Base-by-base conservation (phyloP, 2,888 invertebrate species). In the Conistra vaccinii region DNA sequence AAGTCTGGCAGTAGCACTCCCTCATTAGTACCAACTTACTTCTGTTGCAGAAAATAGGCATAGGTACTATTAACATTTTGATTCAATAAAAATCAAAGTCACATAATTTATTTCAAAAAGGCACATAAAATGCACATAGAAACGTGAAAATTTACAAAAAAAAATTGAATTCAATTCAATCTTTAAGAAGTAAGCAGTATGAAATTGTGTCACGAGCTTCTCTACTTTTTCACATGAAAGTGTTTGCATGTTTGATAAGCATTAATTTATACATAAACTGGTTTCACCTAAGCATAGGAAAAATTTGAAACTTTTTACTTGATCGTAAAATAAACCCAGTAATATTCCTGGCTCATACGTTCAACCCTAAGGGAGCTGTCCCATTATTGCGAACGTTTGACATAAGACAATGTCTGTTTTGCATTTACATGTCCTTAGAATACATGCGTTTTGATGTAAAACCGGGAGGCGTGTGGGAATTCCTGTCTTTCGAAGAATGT, bases 341-440 rank as follows among this genome's bases (percentile, higher is more conserved):
- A 55, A 57, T 55, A 61, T 53, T 42, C 9, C 45, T 48, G 17
- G 4, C 9, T 45, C 4, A 14, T 9, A 29, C 48, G 66, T 71
- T 71, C 77, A 81, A 58, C 80, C 81, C 76, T 76, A 26, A 39
- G 45, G 29, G 17, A 60, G 29, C 65, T 32, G 63, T 55, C 63
- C 57, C 70, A 81, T 81, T 81, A 81, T 80, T 58, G 77, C 69
- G 5, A 58, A 53, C 58, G 62, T 67, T 76, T 80, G 69, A 81
- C 76, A 70, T 70, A 57, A 80, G 58, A 76, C 81, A 80, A 81
- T 80, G 81, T 80, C 68, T 81, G 71, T 45, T 81, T 81, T 69
- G 71, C 80, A 81, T 81, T 72, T 32, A 66, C 66, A 81, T 61
- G 71, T 61, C 45, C 57, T 72, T 66, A 58, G 81, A 65, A 80